Conservation (phyloP, 2,888 invertebrate species). For the Pachydiplax longipennis region DNA sequence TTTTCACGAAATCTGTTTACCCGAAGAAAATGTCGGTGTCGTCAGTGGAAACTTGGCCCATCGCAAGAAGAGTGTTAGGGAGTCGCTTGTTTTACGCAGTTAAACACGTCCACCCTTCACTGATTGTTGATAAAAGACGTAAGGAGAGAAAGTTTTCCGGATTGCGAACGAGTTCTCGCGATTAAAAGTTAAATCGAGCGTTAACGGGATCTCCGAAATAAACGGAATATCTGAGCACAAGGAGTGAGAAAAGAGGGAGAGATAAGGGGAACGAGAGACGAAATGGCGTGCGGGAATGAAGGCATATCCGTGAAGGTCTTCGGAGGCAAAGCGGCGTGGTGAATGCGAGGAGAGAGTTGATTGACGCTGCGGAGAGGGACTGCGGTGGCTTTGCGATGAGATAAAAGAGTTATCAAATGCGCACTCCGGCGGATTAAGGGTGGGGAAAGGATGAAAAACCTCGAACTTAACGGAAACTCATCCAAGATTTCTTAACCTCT, state of each 20-base stretch:
- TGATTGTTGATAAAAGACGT: too few relatives aligned
- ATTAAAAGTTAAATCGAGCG: neutral
- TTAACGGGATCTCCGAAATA: neutral
- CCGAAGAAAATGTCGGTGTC: too few relatives aligned
- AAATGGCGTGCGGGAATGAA: neutral
- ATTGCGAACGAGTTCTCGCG: neutral
- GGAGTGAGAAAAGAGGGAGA: neutral
- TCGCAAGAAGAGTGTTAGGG: too few relatives aligned
- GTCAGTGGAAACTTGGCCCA: too few relatives aligned
- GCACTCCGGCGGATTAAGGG: conserved; percentile 21
- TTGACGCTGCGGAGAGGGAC: neutral
- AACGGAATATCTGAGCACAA: neutral
- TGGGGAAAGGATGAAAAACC: neutral
- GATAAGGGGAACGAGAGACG: neutral
- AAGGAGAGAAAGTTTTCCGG: neutral
- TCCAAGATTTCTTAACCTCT: neutral
- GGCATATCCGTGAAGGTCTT: neutral
- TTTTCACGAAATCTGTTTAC: too few relatives aligned
- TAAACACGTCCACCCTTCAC: too few relatives aligned
- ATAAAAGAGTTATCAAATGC: conserved; percentile 34
- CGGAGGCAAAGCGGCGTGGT: neutral
- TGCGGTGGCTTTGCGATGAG: neutral
- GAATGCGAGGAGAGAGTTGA: neutral
- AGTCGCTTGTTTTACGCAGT: too few relatives aligned
- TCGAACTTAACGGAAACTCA: neutral